Conservation (phyloP, 1,140 invertebrate species). For the Drusus annulatus region DNA sequence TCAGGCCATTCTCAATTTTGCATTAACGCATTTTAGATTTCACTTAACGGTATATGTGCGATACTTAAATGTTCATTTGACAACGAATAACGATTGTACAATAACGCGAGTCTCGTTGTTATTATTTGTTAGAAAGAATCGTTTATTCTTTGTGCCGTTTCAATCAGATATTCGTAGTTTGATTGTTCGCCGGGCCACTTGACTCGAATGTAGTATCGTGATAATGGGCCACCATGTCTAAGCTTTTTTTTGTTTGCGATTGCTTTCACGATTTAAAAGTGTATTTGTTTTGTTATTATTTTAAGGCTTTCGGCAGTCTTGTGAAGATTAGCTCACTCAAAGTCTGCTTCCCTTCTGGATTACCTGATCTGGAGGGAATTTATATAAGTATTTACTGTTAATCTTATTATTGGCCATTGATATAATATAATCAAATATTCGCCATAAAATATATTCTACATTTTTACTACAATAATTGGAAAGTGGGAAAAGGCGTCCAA, state of each 20-base stretch:
- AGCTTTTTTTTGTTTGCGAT: background rate
- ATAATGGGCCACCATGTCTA: slow-evolving; percentile 2
- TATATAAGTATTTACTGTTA: no score
- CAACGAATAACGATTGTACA: background rate
- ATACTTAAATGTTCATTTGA: slow-evolving; percentile 15
- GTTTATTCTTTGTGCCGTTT: background rate
- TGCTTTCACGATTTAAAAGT: background rate
- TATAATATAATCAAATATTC: no score
- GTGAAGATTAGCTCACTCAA: no score
- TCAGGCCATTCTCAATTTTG: slow-evolving; percentile 33
- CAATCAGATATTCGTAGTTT: background rate
- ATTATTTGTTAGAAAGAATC: background rate
- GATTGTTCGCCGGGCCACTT: background rate
- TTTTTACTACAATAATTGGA: no score
- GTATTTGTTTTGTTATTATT: no score
- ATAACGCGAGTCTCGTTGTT: background rate
- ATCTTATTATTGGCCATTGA: no score
- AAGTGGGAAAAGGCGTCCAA: no score
- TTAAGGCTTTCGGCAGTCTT: no score
- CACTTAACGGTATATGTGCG: slow-evolving; percentile 51
- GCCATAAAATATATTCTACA: no score
- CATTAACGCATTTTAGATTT: slow-evolving; percentile 57
- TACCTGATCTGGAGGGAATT: no score
- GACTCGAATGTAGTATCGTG: background rate
- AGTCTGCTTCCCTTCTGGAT: no score